Evolutionary conservation across 2,113 vertebrate genomes (phyloP), one percentile per base, ranked within the genome.

Genomic region (Talpa occidentalis): DNA sequence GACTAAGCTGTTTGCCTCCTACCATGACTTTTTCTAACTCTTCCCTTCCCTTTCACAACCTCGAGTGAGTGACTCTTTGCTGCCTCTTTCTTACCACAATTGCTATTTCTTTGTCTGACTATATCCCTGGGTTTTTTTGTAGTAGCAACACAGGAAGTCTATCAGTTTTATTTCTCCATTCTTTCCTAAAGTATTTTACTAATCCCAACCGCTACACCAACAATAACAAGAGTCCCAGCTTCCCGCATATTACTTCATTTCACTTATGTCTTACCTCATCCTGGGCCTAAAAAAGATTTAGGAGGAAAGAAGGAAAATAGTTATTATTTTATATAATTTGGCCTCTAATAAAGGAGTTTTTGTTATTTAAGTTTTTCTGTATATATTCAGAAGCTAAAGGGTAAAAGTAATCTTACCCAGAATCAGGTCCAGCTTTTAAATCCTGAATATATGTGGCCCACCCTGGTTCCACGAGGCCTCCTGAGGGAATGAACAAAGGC

Each of bases 231-330:
- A 21, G n/a, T 35, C 69, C 32, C 62, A 72, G 28, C 17, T 1
- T 37, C 52, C 73, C 42, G n/a, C 49, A 2, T 32, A 1, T 19
- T 42, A 19, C 17, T 81, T 19, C 44, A 74, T 56, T 60, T 86
- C 24, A 1, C 19, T 82, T 86, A 28, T 88, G 60, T 93, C 47
- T 77, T 89, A 49, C 92, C 87, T 92, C 37, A 40, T 88, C 21
- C 30, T 69, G 32, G 2, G 15, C 60, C 47, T 74, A 76, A 84
- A 44, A 32, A 78, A 52, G 52, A 52, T 40, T 88, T 74, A 70
- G n/a, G n/a, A 4, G 17, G 3, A 30, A 83, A 28, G 4, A 49
- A 52, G 40, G 35, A n/a, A n/a, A 76, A 69, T 3, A 40, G 10
- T 37, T 32, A 47, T 72, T 60, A 24, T 81, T 81, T 84, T 77